phyloP scores from a whole-genome alignment of 2,888 invertebrate species.

The Phania funesta region DNA sequence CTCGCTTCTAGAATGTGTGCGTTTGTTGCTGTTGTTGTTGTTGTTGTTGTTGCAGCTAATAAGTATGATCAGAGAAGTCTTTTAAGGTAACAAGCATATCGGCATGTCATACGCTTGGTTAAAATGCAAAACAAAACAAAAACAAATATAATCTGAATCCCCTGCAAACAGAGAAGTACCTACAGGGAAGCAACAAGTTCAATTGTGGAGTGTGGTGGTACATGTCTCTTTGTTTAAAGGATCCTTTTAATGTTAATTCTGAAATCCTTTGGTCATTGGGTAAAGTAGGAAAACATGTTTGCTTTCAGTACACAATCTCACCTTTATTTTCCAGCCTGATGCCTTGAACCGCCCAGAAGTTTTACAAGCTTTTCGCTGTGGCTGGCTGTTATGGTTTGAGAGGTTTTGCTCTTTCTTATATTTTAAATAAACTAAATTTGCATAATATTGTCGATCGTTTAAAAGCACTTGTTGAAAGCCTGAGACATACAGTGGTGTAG shows the following conservation, averaged over 20 bases:
- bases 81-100: slow-evolving; percentile 78
- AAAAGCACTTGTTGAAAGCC: slow-evolving; percentile 50
- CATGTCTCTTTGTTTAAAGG: slow-evolving; percentile 22
- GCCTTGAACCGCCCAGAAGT: slow-evolving; percentile 76
- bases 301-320: slow-evolving; percentile 79
- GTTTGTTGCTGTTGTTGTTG: slow-evolving; percentile 22
- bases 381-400: not conserved
- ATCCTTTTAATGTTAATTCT: slow-evolving; percentile 44
- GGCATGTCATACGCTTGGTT: slow-evolving; percentile 74
- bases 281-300: slow-evolving; percentile 81
- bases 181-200: slow-evolving; percentile 43
- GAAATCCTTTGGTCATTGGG: slow-evolving; percentile 60
- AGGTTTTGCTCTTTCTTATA: slow-evolving; percentile 22
- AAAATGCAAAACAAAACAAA: slow-evolving; percentile 27
- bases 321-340: slow-evolving; percentile 69
- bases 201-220: not conserved
- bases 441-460: slow-evolving; percentile 61
- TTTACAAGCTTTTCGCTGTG: slow-evolving; percentile 54
- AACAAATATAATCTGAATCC: slow-evolving; percentile 31
- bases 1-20: not conserved
- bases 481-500: slow-evolving; percentile 32
- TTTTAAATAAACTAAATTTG: slow-evolving; percentile 54
- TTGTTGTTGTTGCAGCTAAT: slow-evolving; percentile 70
- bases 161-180: slow-evolving; percentile 66
- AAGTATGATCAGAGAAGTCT: slow-evolving; percentile 80